Percentiles rank a stretch among this genome's conserved stretches.
phyloP scores from a whole-genome alignment of 2,113 vertebrate species.

The Amblyornis subalaris region DNA sequence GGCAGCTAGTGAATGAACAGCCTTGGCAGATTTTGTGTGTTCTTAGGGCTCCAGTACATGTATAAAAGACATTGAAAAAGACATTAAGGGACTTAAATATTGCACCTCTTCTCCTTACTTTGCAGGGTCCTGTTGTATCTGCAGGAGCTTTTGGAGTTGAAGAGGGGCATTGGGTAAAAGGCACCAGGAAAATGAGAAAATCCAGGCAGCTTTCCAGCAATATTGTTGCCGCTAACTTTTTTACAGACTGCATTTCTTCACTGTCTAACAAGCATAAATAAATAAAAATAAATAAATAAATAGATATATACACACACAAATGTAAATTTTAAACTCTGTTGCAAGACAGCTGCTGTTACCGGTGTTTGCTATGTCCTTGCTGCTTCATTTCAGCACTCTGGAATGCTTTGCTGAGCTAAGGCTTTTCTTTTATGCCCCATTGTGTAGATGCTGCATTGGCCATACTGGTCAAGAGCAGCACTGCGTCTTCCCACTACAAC shows the following conservation, averaged over 20 bases:
- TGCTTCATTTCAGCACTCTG: neutral
- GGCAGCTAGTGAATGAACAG: neutral
- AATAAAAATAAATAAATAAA: neutral
- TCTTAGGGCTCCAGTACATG: neutral
- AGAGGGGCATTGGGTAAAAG: neutral
- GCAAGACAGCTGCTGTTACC: neutral
- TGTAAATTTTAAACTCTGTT: neutral
- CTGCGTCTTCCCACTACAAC: neutral
- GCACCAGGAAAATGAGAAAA: neutral
- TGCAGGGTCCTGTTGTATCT: neutral
- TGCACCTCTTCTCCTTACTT: neutral
- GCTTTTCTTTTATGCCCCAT: neutral
- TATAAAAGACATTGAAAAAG: neutral
- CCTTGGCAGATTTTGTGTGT: neutral
- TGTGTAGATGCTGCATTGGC: neutral
- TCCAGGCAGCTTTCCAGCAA: neutral
- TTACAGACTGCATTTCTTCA: neutral
- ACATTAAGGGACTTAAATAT: neutral
- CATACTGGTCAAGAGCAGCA: rapidly evolving
- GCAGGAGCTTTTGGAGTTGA: neutral
- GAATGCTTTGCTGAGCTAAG: neutral
- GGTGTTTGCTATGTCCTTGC: neutral
- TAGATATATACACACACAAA: neutral
- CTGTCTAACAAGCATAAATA: neutral
- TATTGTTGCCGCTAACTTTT: neutral